Percentiles rank a stretch among this genome's conserved stretches.
Conservation (phyloP, 2,797 vertebrate species). For the Hydrocynus forskahlii region DNA sequence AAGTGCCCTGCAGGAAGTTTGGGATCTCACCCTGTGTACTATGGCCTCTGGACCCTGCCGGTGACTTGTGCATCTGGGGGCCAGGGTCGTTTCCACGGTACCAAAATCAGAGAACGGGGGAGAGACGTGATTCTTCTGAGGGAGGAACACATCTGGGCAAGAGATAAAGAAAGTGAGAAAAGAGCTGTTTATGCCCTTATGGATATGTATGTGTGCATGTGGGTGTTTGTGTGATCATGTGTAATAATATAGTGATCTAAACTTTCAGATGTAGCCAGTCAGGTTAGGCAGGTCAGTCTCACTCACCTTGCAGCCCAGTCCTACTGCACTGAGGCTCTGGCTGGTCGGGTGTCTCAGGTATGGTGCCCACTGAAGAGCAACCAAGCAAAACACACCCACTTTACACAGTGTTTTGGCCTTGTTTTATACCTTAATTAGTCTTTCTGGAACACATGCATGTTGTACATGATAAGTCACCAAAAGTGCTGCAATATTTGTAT, state of each 20-base stretch:
- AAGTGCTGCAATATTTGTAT: background rate
- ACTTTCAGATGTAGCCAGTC: background rate
- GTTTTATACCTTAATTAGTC: background rate
- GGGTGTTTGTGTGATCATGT: too few species aligned
- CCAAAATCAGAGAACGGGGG: slow-evolving; percentile 81
- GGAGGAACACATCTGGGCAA: slow-evolving; percentile 66
- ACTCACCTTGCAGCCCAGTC: slow-evolving; percentile 65
- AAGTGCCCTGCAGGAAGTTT: background rate
- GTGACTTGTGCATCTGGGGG: slow-evolving; percentile 77
- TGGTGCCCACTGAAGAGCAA: slow-evolving; percentile 80
- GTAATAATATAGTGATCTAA: background rate
- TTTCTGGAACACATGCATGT: background rate
- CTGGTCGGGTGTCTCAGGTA: slow-evolving; percentile 82
- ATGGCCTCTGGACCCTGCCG: slow-evolving; percentile 80
- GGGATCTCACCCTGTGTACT: slow-evolving; percentile 80
- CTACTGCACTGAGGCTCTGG: slow-evolving; percentile 74
- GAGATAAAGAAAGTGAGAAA: background rate
- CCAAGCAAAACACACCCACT: slow-evolving; percentile 18
- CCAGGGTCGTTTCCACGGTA: slow-evolving; percentile 71
- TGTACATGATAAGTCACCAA: background rate
- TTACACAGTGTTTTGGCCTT: background rate
- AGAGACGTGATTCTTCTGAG: slow-evolving; percentile 74
- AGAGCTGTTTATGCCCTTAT: too few species aligned
- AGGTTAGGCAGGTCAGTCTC: slow-evolving; percentile 15
- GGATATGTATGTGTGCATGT: too few species aligned